Evolutionary conservation across 2,888 invertebrate genomes (phyloP).

Genomic region (Pherbina coryleti): DNA sequence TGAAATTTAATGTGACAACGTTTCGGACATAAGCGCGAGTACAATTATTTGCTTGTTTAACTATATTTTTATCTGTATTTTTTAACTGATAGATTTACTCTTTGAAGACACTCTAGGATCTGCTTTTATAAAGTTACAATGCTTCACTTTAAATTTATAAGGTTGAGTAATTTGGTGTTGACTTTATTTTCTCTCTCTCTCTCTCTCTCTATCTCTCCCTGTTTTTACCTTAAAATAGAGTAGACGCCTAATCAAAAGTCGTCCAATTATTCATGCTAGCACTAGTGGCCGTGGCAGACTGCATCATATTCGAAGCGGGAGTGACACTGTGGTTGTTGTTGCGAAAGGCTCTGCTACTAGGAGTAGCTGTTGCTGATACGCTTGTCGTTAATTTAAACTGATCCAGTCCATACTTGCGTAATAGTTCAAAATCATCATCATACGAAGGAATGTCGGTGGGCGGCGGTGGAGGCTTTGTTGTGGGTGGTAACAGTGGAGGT

Average conservation of each 20-base stretch:
- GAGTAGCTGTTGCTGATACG: slow-evolving; percentile 43
- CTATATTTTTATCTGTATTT: neutral
- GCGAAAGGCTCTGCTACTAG: slow-evolving; percentile 1
- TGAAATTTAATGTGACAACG: neutral
- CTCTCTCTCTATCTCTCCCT: neutral
- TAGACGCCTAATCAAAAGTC: slow-evolving; percentile 62
- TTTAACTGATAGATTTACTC: neutral
- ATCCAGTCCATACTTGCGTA: slow-evolving; percentile 69
- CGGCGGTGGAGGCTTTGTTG: slow-evolving; percentile 52
- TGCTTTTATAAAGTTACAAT: too few species aligned
- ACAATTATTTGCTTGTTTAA: slow-evolving; percentile 7
- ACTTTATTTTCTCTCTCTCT: neutral
- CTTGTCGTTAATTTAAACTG: slow-evolving; percentile 65
- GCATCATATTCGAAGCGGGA: neutral
- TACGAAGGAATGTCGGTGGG: slow-evolving; percentile 54
- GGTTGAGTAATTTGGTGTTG: too few species aligned
- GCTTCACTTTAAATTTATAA: too few species aligned
- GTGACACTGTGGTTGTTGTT: slow-evolving; percentile 13
- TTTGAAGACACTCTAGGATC: too few species aligned
- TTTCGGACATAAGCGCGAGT: slow-evolving; percentile 3
- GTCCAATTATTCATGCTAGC: slow-evolving; percentile 66
- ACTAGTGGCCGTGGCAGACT: slow-evolving; percentile 41
- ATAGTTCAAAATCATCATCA: slow-evolving; percentile 68
- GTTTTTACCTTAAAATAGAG: too few species aligned
- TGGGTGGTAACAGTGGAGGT: slow-evolving; percentile 46